These are phyloP conservation scores for Strix uralensis DNA, from an alignment of 2,113 vertebrate species.

Conservation along the genomic window DNA sequence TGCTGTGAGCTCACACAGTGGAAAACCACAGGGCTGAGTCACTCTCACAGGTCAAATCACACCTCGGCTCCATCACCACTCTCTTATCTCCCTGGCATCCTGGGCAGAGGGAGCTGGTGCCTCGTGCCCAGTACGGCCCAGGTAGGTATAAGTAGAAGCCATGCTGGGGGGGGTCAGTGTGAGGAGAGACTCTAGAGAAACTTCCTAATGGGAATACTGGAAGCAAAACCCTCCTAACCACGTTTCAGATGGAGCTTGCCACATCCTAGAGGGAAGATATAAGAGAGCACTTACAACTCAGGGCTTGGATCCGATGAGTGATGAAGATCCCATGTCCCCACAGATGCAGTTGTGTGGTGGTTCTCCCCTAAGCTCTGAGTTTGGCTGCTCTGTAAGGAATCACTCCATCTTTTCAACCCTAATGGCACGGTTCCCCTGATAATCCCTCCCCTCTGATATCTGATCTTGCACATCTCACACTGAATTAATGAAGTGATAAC, in stretches of 20 bases:
- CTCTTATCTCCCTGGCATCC: not conserved
- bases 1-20: not conserved
- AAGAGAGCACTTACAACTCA: not conserved
- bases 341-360: not conserved
- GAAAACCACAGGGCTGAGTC: not conserved
- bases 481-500: conserved; percentile 10
- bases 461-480: conserved; percentile 15
- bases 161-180: accelerated
- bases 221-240: not conserved
- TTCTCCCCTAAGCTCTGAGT: not conserved
- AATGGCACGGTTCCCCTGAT: not conserved
- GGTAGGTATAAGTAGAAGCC: not conserved
- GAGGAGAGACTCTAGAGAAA: not conserved
- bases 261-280: not conserved
- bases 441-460: conserved; percentile 25
- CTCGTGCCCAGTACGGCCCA: not conserved
- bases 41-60: not conserved
- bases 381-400: not conserved
- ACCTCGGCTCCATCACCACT: not conserved
- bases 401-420: not conserved
- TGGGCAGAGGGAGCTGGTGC: not conserved
- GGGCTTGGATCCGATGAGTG: accelerated
- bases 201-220: not conserved
- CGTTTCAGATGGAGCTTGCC: not conserved
- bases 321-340: not conserved